Conservation (phyloP, 2,797 vertebrate species). For the Danio choprae region DNA sequence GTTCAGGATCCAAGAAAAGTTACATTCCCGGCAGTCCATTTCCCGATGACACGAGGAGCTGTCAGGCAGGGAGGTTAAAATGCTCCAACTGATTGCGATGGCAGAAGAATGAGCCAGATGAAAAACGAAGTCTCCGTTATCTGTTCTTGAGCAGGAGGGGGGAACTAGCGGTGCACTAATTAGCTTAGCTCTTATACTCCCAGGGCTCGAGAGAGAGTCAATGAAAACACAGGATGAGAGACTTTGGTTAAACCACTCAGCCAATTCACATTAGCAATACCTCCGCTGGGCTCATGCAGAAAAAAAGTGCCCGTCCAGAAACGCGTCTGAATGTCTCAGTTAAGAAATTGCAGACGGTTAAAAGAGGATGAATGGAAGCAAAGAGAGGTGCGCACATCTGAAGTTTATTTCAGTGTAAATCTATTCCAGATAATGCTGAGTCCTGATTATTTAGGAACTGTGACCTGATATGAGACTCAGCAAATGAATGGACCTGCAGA, state of each 20-base stretch:
- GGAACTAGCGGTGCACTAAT: slow-evolving; percentile 33
- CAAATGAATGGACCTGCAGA: slow-evolving; percentile 47
- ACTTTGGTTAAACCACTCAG: slow-evolving; percentile 51
- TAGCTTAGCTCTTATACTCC: slow-evolving; percentile 37
- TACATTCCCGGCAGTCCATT: slow-evolving; percentile 6
- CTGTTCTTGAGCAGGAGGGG: slow-evolving; percentile 12
- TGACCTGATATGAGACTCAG: slow-evolving; percentile 55
- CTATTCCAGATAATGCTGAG: slow-evolving; percentile 61
- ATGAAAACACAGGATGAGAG: slow-evolving; percentile 53
- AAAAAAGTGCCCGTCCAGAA: slow-evolving; percentile 52
- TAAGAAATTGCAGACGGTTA: slow-evolving; percentile 39
- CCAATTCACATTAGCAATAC: slow-evolving; percentile 56
- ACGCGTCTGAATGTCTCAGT: slow-evolving; percentile 50
- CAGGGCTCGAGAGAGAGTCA: slow-evolving; percentile 35
- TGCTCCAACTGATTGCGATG: slow-evolving; percentile 41
- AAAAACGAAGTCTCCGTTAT: slow-evolving; percentile 34
- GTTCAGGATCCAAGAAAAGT: slow-evolving; percentile 1
- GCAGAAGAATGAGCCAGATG: slow-evolving; percentile 17
- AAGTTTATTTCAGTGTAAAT: slow-evolving; percentile 59
- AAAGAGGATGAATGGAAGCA: slow-evolving; percentile 39
- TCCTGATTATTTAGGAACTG: slow-evolving; percentile 48
- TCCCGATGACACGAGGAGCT: slow-evolving; percentile 27
- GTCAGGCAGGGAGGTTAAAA: slow-evolving; percentile 10
- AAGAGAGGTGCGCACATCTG: slow-evolving; percentile 56
- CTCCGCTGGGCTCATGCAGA: slow-evolving; percentile 46